Evolutionary conservation across 1,140 invertebrate genomes (phyloP).

Genomic region (Ceratosolen solmsi): DNA sequence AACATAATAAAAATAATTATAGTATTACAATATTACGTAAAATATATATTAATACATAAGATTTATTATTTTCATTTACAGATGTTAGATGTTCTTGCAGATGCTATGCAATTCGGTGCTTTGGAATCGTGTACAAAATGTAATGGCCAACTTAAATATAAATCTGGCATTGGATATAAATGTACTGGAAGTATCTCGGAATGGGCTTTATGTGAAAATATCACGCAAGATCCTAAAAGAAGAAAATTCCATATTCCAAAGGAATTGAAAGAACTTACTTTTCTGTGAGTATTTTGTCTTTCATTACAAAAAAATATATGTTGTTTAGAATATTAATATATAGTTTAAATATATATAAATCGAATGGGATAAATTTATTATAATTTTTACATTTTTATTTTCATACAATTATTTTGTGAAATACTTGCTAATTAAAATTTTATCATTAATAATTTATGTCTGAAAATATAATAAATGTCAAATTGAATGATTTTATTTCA

Average conservation of each 20-base stretch:
- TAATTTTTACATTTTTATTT: no score
- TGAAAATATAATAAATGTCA: no score
- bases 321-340: no score
- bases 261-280: slow-evolving; percentile 77
- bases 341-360: no score
- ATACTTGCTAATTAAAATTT: no score
- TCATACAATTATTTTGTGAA: no score
- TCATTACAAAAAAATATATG: no score
- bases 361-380: no score
- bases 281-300: slow-evolving; percentile 74
- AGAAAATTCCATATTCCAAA: slow-evolving; percentile 83
- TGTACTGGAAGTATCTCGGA: slow-evolving; percentile 89
- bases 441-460: no score
- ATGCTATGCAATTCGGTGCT: slow-evolving; percentile 91
- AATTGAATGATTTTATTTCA: no score
- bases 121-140: slow-evolving; percentile 87
- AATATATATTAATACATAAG: not conserved
- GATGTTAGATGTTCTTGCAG: slow-evolving; percentile 85
- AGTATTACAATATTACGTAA: not conserved
- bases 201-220: slow-evolving; percentile 90
- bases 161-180: slow-evolving; percentile 82
- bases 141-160: slow-evolving; percentile 82
- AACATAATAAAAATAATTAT: no score
- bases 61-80: slow-evolving; percentile 68
- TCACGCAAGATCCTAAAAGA: slow-evolving; percentile 83